phyloP scores from a whole-genome alignment of 2,113 vertebrate species.

The Apus apus region DNA sequence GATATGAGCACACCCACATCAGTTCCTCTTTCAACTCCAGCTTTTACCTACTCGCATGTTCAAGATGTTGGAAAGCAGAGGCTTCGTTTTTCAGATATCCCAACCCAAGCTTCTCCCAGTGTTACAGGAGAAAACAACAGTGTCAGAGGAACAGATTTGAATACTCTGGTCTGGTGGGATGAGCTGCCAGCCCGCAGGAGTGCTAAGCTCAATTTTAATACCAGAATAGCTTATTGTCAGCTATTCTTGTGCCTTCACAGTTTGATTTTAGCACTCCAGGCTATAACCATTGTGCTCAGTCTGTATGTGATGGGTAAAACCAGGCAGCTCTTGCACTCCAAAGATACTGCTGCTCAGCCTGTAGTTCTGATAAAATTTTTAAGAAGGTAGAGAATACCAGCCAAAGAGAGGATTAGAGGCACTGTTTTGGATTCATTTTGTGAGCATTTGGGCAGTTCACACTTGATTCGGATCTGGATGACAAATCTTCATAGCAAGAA shows the following conservation, averaged over 20 bases:
- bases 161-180: not conserved
- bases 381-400: not conserved
- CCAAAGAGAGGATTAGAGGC: not conserved
- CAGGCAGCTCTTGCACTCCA: slow-evolving; percentile 30
- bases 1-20: not conserved
- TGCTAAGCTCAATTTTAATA: not conserved
- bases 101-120: not conserved
- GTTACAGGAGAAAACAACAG: not conserved
- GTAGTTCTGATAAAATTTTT: slow-evolving; percentile 30
- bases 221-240: not conserved
- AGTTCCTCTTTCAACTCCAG: not conserved
- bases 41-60: not conserved
- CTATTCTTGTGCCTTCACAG: slow-evolving; percentile 41
- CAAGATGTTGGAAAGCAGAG: not conserved
- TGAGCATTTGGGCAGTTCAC: not conserved
- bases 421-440: not conserved
- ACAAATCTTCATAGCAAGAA: not conserved
- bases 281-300: slow-evolving; percentile 17
- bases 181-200: not conserved
- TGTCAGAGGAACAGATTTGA: not conserved
- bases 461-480: not conserved
- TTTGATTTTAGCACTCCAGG: slow-evolving; percentile 57
- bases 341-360: slow-evolving; percentile 9
- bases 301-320: slow-evolving; percentile 60
- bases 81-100: not conserved